Conservation (phyloP, 2,113 vertebrate genomes). For the Isichthys henryi region DNA sequence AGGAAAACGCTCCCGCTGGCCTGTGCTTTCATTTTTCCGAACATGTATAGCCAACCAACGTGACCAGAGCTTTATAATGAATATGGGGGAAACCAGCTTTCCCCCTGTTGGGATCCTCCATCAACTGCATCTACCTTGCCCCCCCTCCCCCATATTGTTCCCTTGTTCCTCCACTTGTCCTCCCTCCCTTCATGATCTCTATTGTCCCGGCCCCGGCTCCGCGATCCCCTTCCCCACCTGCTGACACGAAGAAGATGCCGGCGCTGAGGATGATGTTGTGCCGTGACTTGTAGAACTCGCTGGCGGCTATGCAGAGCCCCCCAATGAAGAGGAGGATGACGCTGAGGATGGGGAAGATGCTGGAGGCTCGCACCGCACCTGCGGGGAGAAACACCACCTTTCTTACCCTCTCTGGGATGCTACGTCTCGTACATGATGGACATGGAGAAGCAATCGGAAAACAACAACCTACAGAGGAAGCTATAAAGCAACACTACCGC, state of each 20-base stretch:
- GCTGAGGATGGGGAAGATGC: conserved; percentile 99
- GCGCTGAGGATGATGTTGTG: conserved; percentile 99
- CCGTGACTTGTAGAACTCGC: conserved; percentile 98
- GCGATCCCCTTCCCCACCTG: conserved; percentile 66
- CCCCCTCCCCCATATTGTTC: background rate
- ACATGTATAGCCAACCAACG: background rate
- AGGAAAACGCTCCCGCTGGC: background rate
- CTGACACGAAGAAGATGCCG: conserved; percentile 95
- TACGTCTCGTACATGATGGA: background rate
- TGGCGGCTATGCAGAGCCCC: conserved; percentile 96
- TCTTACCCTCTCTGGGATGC: background rate
- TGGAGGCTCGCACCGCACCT: conserved; percentile 97
- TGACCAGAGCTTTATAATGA: background rate
- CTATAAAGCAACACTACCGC: background rate
- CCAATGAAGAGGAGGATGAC: conserved; percentile 99
- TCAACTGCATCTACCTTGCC: background rate
- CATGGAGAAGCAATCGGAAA: background rate
- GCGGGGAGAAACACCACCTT: conserved; percentile 27
- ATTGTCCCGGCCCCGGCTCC: background rate
- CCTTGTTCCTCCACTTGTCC: background rate
- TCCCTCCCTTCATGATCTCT: background rate
- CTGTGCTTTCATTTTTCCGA: background rate
- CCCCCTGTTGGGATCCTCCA: background rate
- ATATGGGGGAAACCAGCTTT: background rate
- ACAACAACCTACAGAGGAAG: background rate